Evolutionary conservation across 2,113 vertebrate species (phyloP).

Genomic region (Ciconia maguari): DNA sequence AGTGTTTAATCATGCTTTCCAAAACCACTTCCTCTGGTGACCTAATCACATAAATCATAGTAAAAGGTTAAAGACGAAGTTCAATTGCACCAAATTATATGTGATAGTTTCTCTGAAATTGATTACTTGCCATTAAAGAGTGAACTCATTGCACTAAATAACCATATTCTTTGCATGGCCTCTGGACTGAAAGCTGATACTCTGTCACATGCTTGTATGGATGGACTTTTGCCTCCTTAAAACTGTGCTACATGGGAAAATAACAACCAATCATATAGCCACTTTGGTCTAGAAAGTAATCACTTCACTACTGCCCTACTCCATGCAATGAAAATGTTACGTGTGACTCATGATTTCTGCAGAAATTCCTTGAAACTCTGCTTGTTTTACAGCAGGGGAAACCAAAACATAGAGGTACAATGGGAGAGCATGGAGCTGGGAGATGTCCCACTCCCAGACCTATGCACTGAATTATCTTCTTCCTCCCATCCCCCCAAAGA

Average conservation of each 20-base stretch:
- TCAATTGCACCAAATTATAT: constrained; percentile 65
- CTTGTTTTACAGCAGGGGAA: neutral
- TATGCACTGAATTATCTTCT: neutral
- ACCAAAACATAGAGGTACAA: neutral
- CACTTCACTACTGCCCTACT: neutral
- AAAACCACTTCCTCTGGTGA: constrained; percentile 69
- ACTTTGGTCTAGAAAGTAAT: neutral
- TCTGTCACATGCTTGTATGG: neutral
- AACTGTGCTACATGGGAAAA: neutral
- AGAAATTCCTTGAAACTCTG: neutral
- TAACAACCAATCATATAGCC: neutral
- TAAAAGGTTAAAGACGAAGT: constrained; percentile 76
- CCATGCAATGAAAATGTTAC: neutral
- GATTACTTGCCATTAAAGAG: constrained; percentile 61
- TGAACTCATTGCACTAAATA: constrained; percentile 41
- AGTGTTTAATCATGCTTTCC: constrained; percentile 73
- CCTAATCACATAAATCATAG: constrained; percentile 75
- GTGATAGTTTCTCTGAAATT: constrained; percentile 57
- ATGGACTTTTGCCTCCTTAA: neutral
- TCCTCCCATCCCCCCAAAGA: neutral
- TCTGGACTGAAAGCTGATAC: neutral
- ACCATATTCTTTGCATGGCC: neutral
- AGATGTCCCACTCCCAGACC: neutral
- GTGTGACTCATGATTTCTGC: neutral
- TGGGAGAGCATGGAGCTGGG: neutral